phyloP scores from a whole-genome alignment of 2,113 vertebrate species.

The Saccopteryx bilineata region DNA sequence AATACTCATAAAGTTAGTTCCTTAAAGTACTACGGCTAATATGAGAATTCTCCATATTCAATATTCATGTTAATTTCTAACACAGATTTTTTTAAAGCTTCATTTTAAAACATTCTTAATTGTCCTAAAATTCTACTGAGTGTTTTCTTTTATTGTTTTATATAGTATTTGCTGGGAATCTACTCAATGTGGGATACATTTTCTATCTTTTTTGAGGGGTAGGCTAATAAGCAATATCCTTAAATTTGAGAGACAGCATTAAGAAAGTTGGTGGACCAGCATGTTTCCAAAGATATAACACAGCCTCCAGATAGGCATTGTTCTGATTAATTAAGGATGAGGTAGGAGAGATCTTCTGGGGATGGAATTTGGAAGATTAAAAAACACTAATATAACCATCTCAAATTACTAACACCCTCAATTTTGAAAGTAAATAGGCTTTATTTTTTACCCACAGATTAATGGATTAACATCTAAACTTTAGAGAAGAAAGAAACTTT shows the following conservation, averaged over 20 bases:
- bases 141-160: slow-evolving; percentile 49
- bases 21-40: slow-evolving; percentile 70
- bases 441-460: neutral
- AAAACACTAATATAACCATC: slow-evolving; percentile 30
- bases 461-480: slow-evolving; percentile 34
- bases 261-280: slow-evolving; percentile 26
- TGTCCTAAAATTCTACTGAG: slow-evolving; percentile 55
- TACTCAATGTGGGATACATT: slow-evolving; percentile 58
- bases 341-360: neutral
- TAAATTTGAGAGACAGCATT: slow-evolving; percentile 47
- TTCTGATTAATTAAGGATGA: slow-evolving; percentile 56
- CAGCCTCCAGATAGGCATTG: slow-evolving; percentile 21
- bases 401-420: slow-evolving; percentile 41
- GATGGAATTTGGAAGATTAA: neutral
- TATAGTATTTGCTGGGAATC: slow-evolving; percentile 65
- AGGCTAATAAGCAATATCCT: slow-evolving; percentile 35
- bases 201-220: neutral
- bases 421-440: slow-evolving; percentile 42
- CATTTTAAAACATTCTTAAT: slow-evolving; percentile 72
- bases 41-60: slow-evolving; percentile 64
- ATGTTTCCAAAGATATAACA: slow-evolving; percentile 48
- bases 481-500: neutral
- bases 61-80: slow-evolving; percentile 70
- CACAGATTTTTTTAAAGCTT: slow-evolving; percentile 59
- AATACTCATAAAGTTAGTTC: slow-evolving; percentile 60